Percentiles rank a stretch among this genome's conserved stretches.
phyloP scores from a whole-genome alignment of 2,113 vertebrate species.

The Tenebrosternarchus preto region DNA sequence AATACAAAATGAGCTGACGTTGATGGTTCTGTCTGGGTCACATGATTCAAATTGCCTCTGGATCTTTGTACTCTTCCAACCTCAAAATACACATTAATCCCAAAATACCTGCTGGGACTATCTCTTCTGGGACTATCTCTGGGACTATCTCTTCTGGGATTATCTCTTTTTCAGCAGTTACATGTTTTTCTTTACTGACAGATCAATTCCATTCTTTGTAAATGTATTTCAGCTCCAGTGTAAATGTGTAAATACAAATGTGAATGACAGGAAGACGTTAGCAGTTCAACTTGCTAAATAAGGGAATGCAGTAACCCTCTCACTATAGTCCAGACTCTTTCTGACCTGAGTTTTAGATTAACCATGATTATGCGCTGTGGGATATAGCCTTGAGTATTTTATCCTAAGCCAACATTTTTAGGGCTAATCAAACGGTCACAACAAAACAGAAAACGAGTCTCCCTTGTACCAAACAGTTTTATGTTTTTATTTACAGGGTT shows the following conservation, averaged over 20 bases:
- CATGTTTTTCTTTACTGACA: background rate
- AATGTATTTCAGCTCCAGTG: background rate
- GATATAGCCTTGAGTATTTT: background rate
- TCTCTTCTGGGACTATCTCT: too few relatives aligned
- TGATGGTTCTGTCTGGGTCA: background rate
- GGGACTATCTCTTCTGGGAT: too few relatives aligned
- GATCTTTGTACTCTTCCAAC: background rate
- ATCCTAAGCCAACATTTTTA: background rate
- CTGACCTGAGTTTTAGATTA: slow-evolving; percentile 34
- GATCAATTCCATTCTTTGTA: background rate
- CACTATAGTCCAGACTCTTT: background rate
- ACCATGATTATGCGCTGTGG: slow-evolving; percentile 6
- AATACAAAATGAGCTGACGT: background rate
- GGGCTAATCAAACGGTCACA: background rate
- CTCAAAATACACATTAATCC: too few relatives aligned
- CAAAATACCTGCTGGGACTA: too few relatives aligned
- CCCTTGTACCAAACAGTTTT: background rate
- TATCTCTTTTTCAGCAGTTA: too few relatives aligned
- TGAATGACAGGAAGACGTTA: background rate
- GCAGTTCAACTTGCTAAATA: background rate
- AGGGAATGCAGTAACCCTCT: background rate
- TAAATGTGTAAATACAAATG: background rate
- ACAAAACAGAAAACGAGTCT: background rate
- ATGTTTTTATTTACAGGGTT: background rate
- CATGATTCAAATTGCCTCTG: background rate